These are phyloP conservation scores for Aptenodytes forsteri DNA, from an alignment of 2,113 vertebrate genomes.

Conservation along the genomic window DNA sequence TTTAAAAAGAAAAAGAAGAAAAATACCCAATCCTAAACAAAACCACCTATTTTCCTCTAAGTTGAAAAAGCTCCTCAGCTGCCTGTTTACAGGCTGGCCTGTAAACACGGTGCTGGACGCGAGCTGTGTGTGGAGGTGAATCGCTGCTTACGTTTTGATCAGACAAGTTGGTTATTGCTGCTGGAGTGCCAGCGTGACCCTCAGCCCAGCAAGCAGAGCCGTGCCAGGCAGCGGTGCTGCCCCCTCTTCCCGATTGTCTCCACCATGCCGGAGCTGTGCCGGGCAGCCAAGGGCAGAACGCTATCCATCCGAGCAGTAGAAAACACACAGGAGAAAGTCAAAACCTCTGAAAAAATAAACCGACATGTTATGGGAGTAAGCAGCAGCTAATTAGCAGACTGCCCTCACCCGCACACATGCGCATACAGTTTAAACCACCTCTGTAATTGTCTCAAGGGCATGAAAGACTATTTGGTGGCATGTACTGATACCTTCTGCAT, in stretches of 20 bases:
- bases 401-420: neutral
- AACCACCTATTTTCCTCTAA: neutral
- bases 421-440: neutral
- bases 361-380: neutral
- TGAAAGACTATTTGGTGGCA: neutral
- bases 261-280: neutral
- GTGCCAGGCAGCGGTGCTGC: neutral
- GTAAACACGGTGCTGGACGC: neutral
- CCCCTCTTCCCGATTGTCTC: neutral
- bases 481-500: neutral
- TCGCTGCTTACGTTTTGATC: neutral
- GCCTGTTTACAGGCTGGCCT: neutral
- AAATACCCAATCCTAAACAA: neutral
- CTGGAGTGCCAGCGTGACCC: neutral
- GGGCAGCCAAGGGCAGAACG: neutral
- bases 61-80: neutral
- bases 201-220: neutral
- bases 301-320: fast-evolving
- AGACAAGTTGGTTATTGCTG: neutral
- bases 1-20: neutral
- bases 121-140: neutral
- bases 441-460: neutral
- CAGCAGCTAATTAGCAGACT: neutral
- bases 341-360: neutral
- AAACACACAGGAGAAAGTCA: neutral